phyloP scores from a whole-genome alignment of 2,888 invertebrate genomes.

The Ophioninae sp. region DNA sequence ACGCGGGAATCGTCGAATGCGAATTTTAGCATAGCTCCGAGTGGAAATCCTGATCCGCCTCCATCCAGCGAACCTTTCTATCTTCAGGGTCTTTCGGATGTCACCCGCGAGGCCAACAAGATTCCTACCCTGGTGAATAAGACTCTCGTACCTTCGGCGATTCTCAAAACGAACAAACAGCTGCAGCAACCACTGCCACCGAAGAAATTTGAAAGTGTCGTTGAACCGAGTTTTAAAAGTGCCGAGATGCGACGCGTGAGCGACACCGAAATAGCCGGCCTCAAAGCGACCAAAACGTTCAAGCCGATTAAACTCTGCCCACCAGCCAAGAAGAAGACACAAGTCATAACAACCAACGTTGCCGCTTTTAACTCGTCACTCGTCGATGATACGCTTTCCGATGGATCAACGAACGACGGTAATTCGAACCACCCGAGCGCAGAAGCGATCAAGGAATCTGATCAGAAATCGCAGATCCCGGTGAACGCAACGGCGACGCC shows the following conservation, averaged over 20 bases:
- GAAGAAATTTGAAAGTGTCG: slow-evolving; percentile 61
- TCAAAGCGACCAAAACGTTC: slow-evolving; percentile 61
- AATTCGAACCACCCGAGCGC: background rate
- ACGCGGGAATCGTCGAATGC: slow-evolving; percentile 60
- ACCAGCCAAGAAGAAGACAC: slow-evolving; percentile 68
- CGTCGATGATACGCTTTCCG: slow-evolving; percentile 44
- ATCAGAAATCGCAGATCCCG: slow-evolving; percentile 9
- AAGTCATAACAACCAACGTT: slow-evolving; percentile 60
- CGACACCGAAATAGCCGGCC: slow-evolving; percentile 31
- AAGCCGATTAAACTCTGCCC: slow-evolving; percentile 74
- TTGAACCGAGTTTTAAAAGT: slow-evolving; percentile 72
- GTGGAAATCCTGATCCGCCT: background rate
- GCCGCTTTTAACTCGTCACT: slow-evolving; percentile 66
- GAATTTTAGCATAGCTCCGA: slow-evolving; percentile 17
- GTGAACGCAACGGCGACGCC: background rate
- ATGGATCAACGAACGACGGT: slow-evolving; percentile 8
- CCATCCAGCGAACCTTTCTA: slow-evolving; percentile 71
- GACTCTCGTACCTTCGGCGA: slow-evolving; percentile 71
- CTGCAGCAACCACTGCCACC: slow-evolving; percentile 70
- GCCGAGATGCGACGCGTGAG: slow-evolving; percentile 76
- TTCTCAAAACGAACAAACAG: slow-evolving; percentile 73
- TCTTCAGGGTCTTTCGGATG: slow-evolving; percentile 70
- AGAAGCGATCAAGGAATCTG: slow-evolving; percentile 37
- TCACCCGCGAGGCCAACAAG: slow-evolving; percentile 72
- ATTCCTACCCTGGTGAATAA: slow-evolving; percentile 72